phyloP scores from a whole-genome alignment of 2,797 vertebrate genomes.

The Thaleichthys pacificus region DNA sequence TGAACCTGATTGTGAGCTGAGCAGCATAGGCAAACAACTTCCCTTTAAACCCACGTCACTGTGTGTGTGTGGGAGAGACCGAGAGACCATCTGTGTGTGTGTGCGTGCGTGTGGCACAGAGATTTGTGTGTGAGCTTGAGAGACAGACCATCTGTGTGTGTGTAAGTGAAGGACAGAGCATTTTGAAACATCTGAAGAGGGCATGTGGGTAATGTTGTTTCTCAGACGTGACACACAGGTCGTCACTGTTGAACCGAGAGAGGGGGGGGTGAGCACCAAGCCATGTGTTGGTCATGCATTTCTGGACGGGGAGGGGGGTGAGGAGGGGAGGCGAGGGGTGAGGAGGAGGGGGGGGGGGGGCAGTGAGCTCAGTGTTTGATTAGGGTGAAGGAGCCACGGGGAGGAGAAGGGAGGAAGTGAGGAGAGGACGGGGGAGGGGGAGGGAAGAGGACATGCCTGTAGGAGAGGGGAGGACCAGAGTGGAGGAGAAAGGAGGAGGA shows the following conservation, averaged over 20 bases:
- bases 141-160: background rate
- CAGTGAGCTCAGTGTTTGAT: no score
- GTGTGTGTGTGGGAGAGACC: background rate
- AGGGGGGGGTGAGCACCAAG: no score
- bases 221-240: no score
- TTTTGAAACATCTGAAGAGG: no score
- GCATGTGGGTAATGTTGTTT: no score
- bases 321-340: background rate
- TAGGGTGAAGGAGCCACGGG: slow-evolving; percentile 11
- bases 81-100: slow-evolving; percentile 11
- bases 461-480: background rate
- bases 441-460: slow-evolving; percentile 22
- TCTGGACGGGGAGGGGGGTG: no score
- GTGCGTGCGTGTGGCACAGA: background rate
- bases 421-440: no score
- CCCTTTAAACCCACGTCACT: slow-evolving; percentile 48
- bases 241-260: no score
- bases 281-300: no score
- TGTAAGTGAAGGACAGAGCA: slow-evolving; percentile 24
- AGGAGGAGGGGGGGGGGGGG: slow-evolving; percentile 15
- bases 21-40: slow-evolving; percentile 43
- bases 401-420: slow-evolving; percentile 1
- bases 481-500: no score
- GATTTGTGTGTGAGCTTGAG: slow-evolving; percentile 18
- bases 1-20: no score